Base-by-base conservation (phyloP, 2,888 invertebrate genomes). In the Epinotia demarniana region DNA sequence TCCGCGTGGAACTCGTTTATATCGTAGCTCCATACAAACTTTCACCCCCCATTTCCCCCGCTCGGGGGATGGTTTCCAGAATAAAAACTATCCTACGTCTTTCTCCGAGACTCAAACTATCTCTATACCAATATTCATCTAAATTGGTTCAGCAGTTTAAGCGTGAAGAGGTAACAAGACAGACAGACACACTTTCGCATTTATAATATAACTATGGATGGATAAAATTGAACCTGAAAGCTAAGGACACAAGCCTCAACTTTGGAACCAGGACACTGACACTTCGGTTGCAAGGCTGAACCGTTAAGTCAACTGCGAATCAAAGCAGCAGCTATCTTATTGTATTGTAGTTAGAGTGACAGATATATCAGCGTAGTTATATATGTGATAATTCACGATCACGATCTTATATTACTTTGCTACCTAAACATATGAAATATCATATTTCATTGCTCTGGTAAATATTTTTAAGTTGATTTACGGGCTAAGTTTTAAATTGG, bases 231-330 rank as follows among this genome's bases (percentile, higher is more conserved):
- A 23, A 46, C n/a, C 67, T 55, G 46, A 60, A 69, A 58, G 69
- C 46, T 46, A 69, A 27, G 46, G 58, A 27, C 58, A 69, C 57
- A 58, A 60, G 23, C 69, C 58, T 39, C 66, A 1, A 43, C 58
- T 58, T 60, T 58, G 58, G 46, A 69, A 69, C 43, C 69, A 69
- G 69, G 69, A 60, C 69, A 60, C 58, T 69, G 69, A 60, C 69
- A 60, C 58, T 69, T 60, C 12, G 46, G 19, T 69, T 46, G 23
- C 60, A 57, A 58, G 19, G 57, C 33, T 23, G 13, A 60, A 69
- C 58, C 58, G 69, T 69, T 60, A 69, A 60, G 43, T 43, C 58
- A 18, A 18, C 55, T 46, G 55, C 67, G 18, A 16, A 55, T 23
- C 11, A 39, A 43, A 43, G 18, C 27, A 18, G 43, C 57, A 57